These are phyloP conservation scores for Ctenosaura bakeri DNA, from an alignment of 2,797 vertebrate species.

Conservation along the genomic window DNA sequence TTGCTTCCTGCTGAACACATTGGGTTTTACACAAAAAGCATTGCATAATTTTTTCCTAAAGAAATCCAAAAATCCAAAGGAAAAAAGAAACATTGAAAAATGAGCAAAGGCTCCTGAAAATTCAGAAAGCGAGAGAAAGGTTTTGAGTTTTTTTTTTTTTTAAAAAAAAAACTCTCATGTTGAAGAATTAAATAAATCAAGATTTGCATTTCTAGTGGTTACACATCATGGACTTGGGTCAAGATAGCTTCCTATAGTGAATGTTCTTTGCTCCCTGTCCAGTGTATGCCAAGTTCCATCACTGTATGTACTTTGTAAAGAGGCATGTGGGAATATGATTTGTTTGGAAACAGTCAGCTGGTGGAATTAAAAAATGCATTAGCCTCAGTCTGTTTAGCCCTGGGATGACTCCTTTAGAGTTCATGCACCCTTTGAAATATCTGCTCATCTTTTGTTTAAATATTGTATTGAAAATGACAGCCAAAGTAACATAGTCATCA, in stretches of 20 bases:
- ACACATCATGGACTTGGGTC: not conserved
- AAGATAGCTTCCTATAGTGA: not conserved
- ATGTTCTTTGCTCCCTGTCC: not conserved
- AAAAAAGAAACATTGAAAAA: too few species aligned
- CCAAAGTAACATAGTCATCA: conserved; percentile 16
- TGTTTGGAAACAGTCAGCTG: not conserved
- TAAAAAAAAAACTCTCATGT: too few species aligned
- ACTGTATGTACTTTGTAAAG: not conserved
- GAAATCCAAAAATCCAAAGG: too few species aligned
- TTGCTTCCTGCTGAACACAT: too few species aligned
- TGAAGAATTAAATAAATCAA: too few species aligned
- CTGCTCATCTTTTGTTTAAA: not conserved
- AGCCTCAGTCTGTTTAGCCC: not conserved
- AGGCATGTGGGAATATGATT: not conserved
- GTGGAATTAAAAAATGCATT: not conserved
- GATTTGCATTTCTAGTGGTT: too few species aligned
- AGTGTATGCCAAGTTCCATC: not conserved
- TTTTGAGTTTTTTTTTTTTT: too few species aligned
- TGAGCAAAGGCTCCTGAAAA: too few species aligned
- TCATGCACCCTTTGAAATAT: conserved; percentile 13
- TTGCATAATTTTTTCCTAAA: too few species aligned
- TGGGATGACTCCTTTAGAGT: not conserved
- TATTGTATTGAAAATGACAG: conserved; percentile 22
- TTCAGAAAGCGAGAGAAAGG: too few species aligned
- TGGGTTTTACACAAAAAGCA: too few species aligned